Conservation (phyloP, 2,888 invertebrate genomes). For the Drosophila mulleri region DNA sequence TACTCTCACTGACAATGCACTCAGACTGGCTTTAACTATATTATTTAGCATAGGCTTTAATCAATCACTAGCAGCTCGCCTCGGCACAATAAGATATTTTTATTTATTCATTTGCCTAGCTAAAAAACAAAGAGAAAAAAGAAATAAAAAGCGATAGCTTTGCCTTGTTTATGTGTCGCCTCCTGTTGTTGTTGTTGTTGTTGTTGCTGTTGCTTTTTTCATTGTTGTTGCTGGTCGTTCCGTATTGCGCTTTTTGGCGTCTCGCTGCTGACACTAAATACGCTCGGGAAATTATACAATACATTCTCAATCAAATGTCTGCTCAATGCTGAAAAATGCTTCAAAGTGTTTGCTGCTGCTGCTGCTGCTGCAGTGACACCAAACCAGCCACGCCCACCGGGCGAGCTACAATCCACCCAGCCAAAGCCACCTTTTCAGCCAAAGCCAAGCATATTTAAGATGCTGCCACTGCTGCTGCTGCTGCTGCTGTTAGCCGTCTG, state of each 20-base stretch:
- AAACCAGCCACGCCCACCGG: slow-evolving; percentile 5
- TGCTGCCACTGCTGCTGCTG: slow-evolving; percentile 38
- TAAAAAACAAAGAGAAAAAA: background rate
- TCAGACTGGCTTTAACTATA: too few species aligned
- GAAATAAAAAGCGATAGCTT: slow-evolving; percentile 34
- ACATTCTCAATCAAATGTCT: slow-evolving; percentile 83
- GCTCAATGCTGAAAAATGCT: slow-evolving; percentile 76
- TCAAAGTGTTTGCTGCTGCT: slow-evolving; percentile 59
- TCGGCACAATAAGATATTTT: background rate
- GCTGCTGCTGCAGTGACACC: slow-evolving; percentile 47
- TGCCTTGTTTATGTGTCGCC: slow-evolving; percentile 41
- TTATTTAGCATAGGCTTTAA: background rate
- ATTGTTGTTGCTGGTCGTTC: slow-evolving; percentile 25
- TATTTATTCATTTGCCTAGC: background rate
- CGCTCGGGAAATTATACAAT: slow-evolving; percentile 84
- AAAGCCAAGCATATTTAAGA: slow-evolving; percentile 35
- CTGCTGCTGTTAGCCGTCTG: slow-evolving; percentile 78
- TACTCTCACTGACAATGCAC: background rate
- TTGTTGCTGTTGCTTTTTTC: background rate
- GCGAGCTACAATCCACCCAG: too few species aligned
- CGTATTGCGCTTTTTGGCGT: slow-evolving; percentile 54
- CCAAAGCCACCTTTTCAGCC: slow-evolving; percentile 5
- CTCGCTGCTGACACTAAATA: slow-evolving; percentile 75
- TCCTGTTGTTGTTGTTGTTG: background rate
- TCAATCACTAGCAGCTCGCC: background rate